These are phyloP conservation scores for Bombus breviceps DNA, from an alignment of 1,140 invertebrate species.

Conservation along the genomic window DNA sequence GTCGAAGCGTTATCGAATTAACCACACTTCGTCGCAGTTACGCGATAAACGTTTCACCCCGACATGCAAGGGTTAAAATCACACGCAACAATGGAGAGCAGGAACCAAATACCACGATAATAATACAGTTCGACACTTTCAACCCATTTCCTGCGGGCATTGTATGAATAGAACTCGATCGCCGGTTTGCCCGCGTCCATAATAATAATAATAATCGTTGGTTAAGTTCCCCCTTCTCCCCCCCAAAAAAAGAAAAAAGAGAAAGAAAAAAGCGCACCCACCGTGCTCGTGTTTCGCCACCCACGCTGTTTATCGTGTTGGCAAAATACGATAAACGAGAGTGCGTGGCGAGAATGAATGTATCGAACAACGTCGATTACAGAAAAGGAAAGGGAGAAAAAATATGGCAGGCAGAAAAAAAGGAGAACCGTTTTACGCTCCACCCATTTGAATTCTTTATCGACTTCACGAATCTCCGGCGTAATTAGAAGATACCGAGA, in stretches of 20 bases:
- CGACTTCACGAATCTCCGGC: slow-evolving; percentile 18
- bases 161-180: slow-evolving; percentile 61
- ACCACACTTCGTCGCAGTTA: neutral
- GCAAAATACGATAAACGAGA: slow-evolving; percentile 4
- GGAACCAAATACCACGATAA: slow-evolving; percentile 45
- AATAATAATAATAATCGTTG: slow-evolving; percentile 42
- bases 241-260: neutral
- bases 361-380: neutral
- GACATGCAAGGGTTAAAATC: neutral
- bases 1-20: neutral
- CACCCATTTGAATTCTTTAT: slow-evolving; percentile 13
- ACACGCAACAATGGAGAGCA: slow-evolving; percentile 29
- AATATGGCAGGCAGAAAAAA: neutral
- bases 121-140: slow-evolving; percentile 55
- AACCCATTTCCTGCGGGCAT: slow-evolving; percentile 39
- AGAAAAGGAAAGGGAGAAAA: neutral
- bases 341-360: neutral
- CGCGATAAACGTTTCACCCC: slow-evolving; percentile 3
- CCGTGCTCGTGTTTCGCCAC: slow-evolving; percentile 21
- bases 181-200: neutral
- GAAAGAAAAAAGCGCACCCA: neutral
- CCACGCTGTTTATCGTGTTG: neutral
- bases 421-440: neutral
- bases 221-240: neutral
- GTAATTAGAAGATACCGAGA: slow-evolving; percentile 24